phyloP scores from a whole-genome alignment of 2,888 invertebrate genomes.

The Hanleya hanleyi region DNA sequence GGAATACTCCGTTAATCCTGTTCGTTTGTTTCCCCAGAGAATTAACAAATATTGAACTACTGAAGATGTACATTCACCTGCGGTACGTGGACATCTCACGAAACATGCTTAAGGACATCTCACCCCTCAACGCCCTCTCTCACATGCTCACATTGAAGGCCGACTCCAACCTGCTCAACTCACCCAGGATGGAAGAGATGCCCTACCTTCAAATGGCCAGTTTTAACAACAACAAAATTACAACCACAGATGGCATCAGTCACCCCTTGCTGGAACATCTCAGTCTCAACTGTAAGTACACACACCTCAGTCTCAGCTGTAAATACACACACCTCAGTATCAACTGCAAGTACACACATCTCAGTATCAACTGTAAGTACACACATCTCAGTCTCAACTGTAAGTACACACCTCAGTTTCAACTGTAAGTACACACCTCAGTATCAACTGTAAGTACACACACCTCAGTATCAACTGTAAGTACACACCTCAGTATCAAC shows the following conservation, averaged over 20 bases:
- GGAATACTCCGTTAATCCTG: too few species aligned
- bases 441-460: too few species aligned
- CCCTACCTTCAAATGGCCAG: conserved; percentile 69
- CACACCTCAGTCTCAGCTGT: too few species aligned
- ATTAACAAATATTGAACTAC: conserved; percentile 67
- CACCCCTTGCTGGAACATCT: conserved; percentile 69
- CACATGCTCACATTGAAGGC: conserved; percentile 71
- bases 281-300: conserved; percentile 70
- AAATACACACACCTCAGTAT: too few species aligned
- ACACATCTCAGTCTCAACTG: too few species aligned
- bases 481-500: too few species aligned
- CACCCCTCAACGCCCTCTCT: conserved; percentile 66
- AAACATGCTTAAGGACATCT: conserved; percentile 70
- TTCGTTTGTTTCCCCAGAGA: conserved; percentile 62
- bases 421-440: too few species aligned
- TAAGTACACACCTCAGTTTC: too few species aligned
- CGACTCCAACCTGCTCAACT: conserved; percentile 67
- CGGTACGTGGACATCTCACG: conserved; percentile 72
- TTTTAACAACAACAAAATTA: conserved; percentile 71
- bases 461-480: too few species aligned
- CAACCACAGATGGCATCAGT: conserved; percentile 63
- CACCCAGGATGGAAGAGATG: conserved; percentile 67
- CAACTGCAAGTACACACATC: too few species aligned
- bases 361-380: too few species aligned
- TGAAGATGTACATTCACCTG: conserved; percentile 71